Evolutionary conservation across 2,797 vertebrate species (phyloP).

Genomic region (Thaleichthys pacificus): DNA sequence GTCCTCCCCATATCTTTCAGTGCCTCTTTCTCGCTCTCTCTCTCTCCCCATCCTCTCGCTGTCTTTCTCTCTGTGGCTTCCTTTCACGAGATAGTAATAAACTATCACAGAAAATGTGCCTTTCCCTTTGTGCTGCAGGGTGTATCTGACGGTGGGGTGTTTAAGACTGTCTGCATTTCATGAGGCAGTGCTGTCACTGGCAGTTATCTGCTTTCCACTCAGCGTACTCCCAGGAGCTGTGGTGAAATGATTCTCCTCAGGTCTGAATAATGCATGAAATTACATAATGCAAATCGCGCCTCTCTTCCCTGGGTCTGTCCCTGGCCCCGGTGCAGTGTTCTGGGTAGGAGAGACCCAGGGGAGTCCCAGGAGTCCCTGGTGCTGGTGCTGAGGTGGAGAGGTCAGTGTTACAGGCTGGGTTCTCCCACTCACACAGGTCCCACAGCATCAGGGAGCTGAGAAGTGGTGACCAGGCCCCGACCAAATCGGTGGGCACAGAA

Average conservation of each 20-base stretch:
- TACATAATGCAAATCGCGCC: conserved; percentile 75
- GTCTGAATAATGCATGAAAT: conserved; percentile 79
- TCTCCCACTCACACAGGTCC: conserved; percentile 43
- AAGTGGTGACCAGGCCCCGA: too few relatives aligned
- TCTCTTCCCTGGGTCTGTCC: conserved; percentile 63
- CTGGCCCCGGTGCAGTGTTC: conserved; percentile 49
- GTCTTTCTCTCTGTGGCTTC: conserved; percentile 22
- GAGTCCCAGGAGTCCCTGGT: conserved; percentile 54
- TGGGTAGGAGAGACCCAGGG: conserved; percentile 43
- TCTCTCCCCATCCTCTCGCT: too few relatives aligned
- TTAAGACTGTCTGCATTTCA: conserved; percentile 74
- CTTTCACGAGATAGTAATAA: conserved; percentile 30
- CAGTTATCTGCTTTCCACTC: conserved; percentile 64
- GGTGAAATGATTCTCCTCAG: conserved; percentile 68
- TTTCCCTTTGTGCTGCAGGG: conserved; percentile 23
- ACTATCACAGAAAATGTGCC: conserved; percentile 36
- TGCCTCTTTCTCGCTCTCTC: too few relatives aligned
- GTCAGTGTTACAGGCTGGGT: conserved; percentile 63
- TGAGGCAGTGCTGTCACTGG: conserved; percentile 67
- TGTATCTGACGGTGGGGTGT: conserved; percentile 69
- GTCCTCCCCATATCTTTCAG: too few relatives aligned
- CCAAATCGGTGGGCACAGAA: too few relatives aligned
- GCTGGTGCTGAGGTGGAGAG: conserved; percentile 59
- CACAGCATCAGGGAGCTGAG: conserved; percentile 32
- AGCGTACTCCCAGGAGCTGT: conserved; percentile 67